phyloP scores from a whole-genome alignment of 2,797 vertebrate genomes.

The Sarcophilus harrisii region DNA sequence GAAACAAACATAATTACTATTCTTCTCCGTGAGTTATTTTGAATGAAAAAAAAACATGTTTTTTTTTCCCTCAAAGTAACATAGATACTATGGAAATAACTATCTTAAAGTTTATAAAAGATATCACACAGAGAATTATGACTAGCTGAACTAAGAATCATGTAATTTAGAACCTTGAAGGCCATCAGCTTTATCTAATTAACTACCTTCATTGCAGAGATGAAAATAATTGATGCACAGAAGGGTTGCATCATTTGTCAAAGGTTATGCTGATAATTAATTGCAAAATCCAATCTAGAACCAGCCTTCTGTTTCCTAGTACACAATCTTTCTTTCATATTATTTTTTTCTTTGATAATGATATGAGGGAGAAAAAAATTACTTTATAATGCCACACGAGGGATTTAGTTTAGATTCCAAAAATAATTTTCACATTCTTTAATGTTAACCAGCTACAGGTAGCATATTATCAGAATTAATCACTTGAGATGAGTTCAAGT shows the following conservation, averaged over 20 bases:
- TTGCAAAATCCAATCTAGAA: neutral
- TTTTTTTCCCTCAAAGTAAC: neutral
- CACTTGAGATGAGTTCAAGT: neutral
- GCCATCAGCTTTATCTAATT: slow-evolving; percentile 16
- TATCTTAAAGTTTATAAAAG: neutral
- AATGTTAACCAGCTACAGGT: neutral
- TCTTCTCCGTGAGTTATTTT: slow-evolving; percentile 10
- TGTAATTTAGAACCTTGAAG: neutral
- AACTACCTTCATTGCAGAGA: slow-evolving; percentile 31
- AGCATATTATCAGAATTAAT: neutral
- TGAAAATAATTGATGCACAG: neutral
- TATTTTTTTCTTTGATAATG: neutral
- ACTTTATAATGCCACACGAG: neutral
- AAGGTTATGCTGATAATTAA: slow-evolving; percentile 15
- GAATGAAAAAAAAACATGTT: neutral
- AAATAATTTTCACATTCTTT: neutral
- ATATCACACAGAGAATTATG: slow-evolving; percentile 2
- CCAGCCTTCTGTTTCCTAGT: neutral
- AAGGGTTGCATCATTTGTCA: neutral
- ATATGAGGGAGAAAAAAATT: neutral
- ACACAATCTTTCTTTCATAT: neutral
- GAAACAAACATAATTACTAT: neutral
- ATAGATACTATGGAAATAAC: neutral
- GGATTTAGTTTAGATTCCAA: neutral
- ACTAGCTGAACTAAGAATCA: neutral